Base-by-base conservation (phyloP, 2,888 invertebrate genomes). In the Ametastegia equiseti region DNA sequence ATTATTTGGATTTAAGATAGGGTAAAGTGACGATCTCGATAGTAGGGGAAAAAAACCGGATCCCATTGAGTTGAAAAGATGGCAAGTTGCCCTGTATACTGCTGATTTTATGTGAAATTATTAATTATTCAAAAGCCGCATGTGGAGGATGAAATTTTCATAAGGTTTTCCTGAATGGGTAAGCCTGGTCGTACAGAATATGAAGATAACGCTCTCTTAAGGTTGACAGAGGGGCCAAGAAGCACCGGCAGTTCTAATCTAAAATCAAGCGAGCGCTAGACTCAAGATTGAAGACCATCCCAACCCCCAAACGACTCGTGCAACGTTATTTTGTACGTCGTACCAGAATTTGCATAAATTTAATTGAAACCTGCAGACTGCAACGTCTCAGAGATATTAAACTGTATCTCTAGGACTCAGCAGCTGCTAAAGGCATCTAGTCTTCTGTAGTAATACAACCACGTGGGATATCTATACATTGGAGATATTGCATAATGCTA, bases 291-390 rank as follows among this genome's bases (percentile, higher is more conserved):
- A 60, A 63, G 78, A 78, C 60, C 15, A 78, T 13, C 78, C 63
- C 9, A n/a, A n/a, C 23, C 78, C 54, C 54, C 30, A 54, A 75
- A 75, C 54, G 75, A 75, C 54, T 54, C 30, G 19, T 33, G 63
- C n/a, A 78, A 33, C n/a, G 42, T 78, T 78, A 60, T 78, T 75
- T 75, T 54, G 54, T 54, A 75, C 54, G 50, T 75, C 78, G 42
- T 60, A 60, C 13, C 60, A 27, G 78, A 63, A 78, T 78, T 78
- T 78, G 60, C 78, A 78, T 78, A 50, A 78, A 78, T 45, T 60
- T 78, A 78, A 78, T 78, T 78, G 78, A 78, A 63, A 45, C n/a
- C 78, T 60, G 78, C 47, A 78, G 33, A 45, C 78, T 78, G 78
- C 78, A 78, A 11, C 60, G 60, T 63, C 78, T 60, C 78, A 60